Conservation (phyloP, 2,113 vertebrate species). For the Choloepus hoffmanni region DNA sequence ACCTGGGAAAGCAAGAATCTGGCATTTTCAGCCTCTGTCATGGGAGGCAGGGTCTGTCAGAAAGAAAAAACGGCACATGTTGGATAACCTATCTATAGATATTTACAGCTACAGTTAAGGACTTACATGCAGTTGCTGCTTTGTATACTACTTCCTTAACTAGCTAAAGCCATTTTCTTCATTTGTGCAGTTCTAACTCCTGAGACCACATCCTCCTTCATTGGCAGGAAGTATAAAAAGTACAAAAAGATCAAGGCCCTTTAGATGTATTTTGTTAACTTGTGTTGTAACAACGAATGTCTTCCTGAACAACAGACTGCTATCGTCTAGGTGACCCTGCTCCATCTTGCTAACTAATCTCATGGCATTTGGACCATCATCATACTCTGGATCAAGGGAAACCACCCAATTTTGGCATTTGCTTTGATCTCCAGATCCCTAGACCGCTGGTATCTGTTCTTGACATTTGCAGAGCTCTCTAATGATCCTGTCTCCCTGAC, state of each 20-base stretch:
- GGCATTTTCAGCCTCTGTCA: neutral
- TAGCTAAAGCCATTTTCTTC: constrained; percentile 35
- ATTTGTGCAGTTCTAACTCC: neutral
- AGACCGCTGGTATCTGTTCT: neutral
- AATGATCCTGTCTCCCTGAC: neutral
- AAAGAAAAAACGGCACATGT: neutral
- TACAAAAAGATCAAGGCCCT: constrained; percentile 35
- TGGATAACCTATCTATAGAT: constrained; percentile 5
- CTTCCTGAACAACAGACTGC: constrained; percentile 25
- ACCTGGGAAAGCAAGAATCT: constrained; percentile 28
- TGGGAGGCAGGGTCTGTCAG: neutral
- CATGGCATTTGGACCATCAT: neutral
- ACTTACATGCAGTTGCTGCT: neutral
- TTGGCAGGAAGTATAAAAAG: constrained; percentile 53
- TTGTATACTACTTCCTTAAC: neutral
- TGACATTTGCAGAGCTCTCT: neutral
- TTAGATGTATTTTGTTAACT: constrained; percentile 47
- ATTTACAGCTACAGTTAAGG: neutral
- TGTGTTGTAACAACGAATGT: neutral
- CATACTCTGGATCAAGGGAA: neutral
- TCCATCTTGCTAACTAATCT: neutral
- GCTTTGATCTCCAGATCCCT: constrained; percentile 14
- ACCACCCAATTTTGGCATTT: neutral
- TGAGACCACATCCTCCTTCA: constrained; percentile 68
- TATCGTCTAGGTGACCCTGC: neutral